These are phyloP conservation scores for Oeneis ivallda DNA, from an alignment of 2,888 invertebrate genomes.

Conservation along the genomic window DNA sequence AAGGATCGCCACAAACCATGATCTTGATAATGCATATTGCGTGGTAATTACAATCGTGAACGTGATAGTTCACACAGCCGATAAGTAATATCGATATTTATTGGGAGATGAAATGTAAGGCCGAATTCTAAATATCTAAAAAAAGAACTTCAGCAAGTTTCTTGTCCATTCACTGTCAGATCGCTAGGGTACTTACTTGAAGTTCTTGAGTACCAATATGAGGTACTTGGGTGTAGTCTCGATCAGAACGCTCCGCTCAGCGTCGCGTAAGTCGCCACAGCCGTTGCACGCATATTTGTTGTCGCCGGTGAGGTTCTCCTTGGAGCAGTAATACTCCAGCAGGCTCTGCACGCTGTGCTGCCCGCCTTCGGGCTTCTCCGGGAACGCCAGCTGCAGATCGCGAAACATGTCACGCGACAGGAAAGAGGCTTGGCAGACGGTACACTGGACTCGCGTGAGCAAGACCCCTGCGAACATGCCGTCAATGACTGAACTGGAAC, in stretches of 20 bases:
- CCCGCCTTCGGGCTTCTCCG: slow-evolving; percentile 74
- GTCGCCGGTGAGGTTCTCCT: slow-evolving; percentile 89
- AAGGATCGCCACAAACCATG: too few relatives aligned
- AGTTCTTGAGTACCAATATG: slow-evolving; percentile 90
- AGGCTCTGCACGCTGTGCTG: slow-evolving; percentile 88
- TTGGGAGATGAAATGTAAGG: too few relatives aligned
- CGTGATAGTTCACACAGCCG: too few relatives aligned
- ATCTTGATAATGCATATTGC: too few relatives aligned
- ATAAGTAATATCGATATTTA: too few relatives aligned
- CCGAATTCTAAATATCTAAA: too few relatives aligned
- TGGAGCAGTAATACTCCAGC: slow-evolving; percentile 88
- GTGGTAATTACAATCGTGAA: too few relatives aligned
- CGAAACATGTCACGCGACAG: slow-evolving; percentile 89
- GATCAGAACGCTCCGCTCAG: slow-evolving; percentile 82
- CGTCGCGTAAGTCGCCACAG: slow-evolving; percentile 88
- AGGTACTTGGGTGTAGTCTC: slow-evolving; percentile 89
- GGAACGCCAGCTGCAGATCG: slow-evolving; percentile 90
- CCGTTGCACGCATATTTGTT: slow-evolving; percentile 91
- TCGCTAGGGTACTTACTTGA: slow-evolving; percentile 69
- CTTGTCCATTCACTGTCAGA: too few relatives aligned
- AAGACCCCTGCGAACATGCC: slow-evolving; percentile 89
- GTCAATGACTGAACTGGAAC: slow-evolving; percentile 78
- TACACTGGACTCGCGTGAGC: slow-evolving; percentile 88
- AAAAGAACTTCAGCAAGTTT: too few relatives aligned
- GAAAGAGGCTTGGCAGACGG: slow-evolving; percentile 86